These are phyloP conservation scores for Leucoraja erinaceus DNA, from an alignment of 2,113 vertebrate species.

Conservation along the genomic window DNA sequence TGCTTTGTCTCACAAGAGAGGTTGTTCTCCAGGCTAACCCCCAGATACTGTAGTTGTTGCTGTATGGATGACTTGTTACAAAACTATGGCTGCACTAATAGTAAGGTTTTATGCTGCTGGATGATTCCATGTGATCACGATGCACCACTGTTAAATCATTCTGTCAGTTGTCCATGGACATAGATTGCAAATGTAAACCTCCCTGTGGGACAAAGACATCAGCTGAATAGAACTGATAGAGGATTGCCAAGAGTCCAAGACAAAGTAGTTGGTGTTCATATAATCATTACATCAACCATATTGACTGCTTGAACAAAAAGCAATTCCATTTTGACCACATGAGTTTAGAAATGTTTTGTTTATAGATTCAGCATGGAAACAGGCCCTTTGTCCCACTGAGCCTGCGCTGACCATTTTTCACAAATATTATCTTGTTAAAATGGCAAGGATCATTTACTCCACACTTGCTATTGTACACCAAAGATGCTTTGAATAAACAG, in stretches of 20 bases:
- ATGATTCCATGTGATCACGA: not conserved
- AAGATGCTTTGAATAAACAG: not conserved
- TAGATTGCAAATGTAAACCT: not conserved
- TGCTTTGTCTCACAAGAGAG: not conserved
- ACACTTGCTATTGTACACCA: too few relatives aligned
- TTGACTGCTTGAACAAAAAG: not conserved
- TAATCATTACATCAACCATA: not conserved
- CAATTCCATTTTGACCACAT: not conserved
- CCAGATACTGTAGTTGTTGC: not conserved
- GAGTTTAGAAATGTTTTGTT: not conserved
- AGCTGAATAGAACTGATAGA: not conserved
- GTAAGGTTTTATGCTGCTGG: not conserved
- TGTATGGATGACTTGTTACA: not conserved
- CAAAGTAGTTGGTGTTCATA: not conserved
- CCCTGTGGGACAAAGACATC: not conserved
- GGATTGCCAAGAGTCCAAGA: not conserved
- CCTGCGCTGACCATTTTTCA: too few relatives aligned
- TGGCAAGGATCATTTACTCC: not conserved
- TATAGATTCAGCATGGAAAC: too few relatives aligned
- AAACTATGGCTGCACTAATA: not conserved
- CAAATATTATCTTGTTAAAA: not conserved
- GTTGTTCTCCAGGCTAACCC: not conserved
- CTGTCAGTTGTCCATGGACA: not conserved
- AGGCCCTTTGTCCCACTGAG: too few relatives aligned
- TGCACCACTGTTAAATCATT: not conserved